phyloP scores from a whole-genome alignment of 2,797 vertebrate genomes.

The Diglossa cyanea region DNA sequence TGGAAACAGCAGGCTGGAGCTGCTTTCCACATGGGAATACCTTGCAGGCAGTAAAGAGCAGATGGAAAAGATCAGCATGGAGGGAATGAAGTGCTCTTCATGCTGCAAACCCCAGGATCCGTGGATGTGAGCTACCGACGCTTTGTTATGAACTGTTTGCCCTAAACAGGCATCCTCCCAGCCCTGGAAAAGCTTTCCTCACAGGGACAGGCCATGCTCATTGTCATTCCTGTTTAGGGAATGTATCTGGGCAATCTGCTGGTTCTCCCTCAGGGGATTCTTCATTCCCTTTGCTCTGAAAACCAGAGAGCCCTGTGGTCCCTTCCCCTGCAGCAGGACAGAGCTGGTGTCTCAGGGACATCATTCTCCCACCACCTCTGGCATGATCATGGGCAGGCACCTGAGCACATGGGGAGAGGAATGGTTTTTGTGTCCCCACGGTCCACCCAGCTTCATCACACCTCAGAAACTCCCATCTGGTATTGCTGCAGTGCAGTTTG shows the following conservation, averaged over 20 bases:
- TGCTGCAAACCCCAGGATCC: neutral
- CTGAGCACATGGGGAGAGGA: accelerated
- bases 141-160: neutral
- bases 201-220: neutral
- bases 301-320: accelerated
- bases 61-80: conserved; percentile 46
- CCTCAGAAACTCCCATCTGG: accelerated
- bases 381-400: neutral
- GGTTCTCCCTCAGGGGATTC: neutral
- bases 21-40: conserved; percentile 37
- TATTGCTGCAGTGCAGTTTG: neutral
- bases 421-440: neutral
- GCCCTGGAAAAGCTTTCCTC: neutral
- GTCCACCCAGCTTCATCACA: neutral
- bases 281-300: neutral
- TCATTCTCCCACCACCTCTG: neutral
- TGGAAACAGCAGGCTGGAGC: neutral
- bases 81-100: conserved; percentile 1
- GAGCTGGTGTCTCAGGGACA: neutral
- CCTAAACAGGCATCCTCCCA: neutral
- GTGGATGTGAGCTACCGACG: neutral
- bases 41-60: conserved; percentile 51
- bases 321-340: neutral
- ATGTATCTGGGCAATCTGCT: neutral
- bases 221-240: neutral